Percentiles rank a stretch among this genome's conserved stretches.
Conservation (phyloP, 2,113 vertebrate species). For the Globicephala melas region DNA sequence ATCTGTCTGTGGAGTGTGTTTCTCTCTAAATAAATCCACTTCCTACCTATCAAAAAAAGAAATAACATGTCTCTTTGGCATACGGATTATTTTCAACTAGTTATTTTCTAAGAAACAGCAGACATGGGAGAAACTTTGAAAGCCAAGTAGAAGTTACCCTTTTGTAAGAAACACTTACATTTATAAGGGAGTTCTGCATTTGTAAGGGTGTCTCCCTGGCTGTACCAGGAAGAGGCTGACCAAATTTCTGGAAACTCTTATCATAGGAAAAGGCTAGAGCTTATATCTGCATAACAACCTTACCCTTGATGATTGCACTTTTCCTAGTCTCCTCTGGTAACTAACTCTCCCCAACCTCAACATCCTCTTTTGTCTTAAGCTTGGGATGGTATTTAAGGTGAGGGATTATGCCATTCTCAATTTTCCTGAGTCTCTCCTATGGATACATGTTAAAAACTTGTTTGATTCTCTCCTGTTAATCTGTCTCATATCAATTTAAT, state of each 20-base stretch:
- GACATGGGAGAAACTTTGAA: background rate
- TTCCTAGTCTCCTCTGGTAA: background rate
- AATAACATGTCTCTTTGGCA: background rate
- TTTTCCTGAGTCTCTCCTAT: background rate
- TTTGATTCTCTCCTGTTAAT: background rate
- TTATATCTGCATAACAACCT: background rate
- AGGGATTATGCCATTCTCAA: fast-evolving
- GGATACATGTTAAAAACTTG: background rate
- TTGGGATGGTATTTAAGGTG: background rate
- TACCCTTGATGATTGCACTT: background rate
- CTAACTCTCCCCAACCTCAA: background rate
- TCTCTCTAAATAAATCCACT: background rate
- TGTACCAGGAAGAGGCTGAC: background rate
- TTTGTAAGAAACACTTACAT: no score
- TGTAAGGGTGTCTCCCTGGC: background rate
- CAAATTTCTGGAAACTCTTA: background rate
- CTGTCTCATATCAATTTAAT: background rate
- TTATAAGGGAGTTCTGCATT: background rate
- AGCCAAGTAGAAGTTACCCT: background rate
- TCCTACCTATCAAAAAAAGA: background rate
- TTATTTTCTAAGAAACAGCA: background rate
- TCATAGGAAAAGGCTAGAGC: background rate
- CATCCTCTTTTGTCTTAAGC: background rate
- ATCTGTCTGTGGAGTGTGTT: background rate
- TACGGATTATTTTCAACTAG: background rate